Conservation (phyloP, 1,140 invertebrate genomes). For the Magallana angulata region DNA sequence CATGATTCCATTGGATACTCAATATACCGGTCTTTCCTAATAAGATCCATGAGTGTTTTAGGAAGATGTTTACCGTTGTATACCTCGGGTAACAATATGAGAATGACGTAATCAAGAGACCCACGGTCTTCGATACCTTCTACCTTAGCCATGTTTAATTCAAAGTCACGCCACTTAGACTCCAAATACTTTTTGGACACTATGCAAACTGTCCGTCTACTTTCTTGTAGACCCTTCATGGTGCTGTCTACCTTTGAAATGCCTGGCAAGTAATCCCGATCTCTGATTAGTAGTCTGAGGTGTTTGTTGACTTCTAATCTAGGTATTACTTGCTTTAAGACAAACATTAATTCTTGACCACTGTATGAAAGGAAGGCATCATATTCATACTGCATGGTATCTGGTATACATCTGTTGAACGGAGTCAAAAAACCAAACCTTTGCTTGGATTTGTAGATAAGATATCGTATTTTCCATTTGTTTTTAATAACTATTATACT, state of each 20-base stretch:
- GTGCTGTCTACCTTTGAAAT: not conserved
- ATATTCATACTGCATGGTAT: too few species aligned
- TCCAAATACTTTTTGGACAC: not conserved
- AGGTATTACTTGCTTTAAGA: not conserved
- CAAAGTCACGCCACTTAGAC: not conserved
- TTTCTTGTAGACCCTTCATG: not conserved
- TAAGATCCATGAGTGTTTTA: not conserved
- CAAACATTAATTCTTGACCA: not conserved
- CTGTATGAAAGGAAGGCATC: not conserved
- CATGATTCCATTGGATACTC: not conserved
- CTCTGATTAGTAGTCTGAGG: not conserved
- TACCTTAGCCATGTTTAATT: not conserved
- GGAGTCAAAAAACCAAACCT: too few species aligned
- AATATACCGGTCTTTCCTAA: not conserved
- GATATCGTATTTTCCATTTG: too few species aligned
- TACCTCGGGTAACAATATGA: not conserved
- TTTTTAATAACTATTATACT: too few species aligned
- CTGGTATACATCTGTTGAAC: too few species aligned
- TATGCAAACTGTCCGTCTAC: not conserved
- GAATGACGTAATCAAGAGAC: not conserved
- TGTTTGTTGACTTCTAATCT: not conserved
- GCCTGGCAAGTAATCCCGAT: not conserved
- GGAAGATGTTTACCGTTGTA: not conserved
- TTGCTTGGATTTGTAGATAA: too few species aligned
- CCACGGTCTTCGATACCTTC: not conserved